Percentiles rank a stretch among this genome's conserved stretches.
phyloP scores from a whole-genome alignment of 1,140 invertebrate genomes.

The Drosophila lowei region DNA sequence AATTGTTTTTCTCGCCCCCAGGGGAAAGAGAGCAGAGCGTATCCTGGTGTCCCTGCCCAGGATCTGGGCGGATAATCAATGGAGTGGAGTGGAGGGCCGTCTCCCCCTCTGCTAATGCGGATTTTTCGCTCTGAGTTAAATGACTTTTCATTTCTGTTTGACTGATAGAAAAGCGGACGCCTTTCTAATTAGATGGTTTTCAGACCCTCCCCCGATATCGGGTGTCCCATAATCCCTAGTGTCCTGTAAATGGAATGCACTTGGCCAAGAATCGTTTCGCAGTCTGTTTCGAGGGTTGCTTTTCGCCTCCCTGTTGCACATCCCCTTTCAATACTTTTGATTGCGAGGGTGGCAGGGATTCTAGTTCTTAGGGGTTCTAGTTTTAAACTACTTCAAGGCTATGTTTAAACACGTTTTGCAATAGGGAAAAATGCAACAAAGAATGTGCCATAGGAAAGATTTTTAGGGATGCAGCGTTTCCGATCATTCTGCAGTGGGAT shows the following conservation, averaged over 20 bases:
- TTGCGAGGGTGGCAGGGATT: neutral
- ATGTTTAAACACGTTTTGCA: neutral
- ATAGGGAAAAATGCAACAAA: no score
- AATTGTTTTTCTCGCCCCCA: constrained; percentile 38
- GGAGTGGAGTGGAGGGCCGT: neutral
- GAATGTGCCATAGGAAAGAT: no score
- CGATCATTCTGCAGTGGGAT: no score
- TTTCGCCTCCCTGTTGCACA: neutral
- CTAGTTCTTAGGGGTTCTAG: no score
- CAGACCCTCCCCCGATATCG: neutral
- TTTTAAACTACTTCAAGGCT: no score
- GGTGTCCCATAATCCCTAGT: constrained; percentile 23
- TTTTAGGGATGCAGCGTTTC: no score
- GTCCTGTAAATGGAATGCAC: constrained; percentile 3
- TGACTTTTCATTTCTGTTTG: constrained; percentile 44
- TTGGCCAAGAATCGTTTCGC: constrained; percentile 6
- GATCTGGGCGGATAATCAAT: constrained; percentile 42
- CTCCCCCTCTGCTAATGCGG: constrained; percentile 8
- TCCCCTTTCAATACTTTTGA: neutral
- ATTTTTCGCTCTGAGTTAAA: constrained; percentile 32
- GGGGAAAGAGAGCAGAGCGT: constrained; percentile 6
- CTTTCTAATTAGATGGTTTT: constrained; percentile 40
- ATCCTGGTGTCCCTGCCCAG: neutral
- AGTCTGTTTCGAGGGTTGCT: constrained; percentile 16
- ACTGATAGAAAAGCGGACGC: constrained; percentile 3